Evolutionary conservation across 2,888 invertebrate genomes (phyloP).

Genomic region (Selenia dentaria): DNA sequence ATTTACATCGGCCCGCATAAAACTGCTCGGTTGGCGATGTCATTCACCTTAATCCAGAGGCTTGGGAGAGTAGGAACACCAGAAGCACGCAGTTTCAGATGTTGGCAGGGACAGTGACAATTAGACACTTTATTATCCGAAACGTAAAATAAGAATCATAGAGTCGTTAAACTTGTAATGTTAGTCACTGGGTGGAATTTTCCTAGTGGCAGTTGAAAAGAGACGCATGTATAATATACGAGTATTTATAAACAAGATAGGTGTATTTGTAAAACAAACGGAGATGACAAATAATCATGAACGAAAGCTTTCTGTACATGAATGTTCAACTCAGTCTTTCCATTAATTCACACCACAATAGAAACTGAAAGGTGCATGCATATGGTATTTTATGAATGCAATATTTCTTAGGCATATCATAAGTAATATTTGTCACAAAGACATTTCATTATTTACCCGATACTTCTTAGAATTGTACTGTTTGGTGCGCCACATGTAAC

Average conservation of each 20-base stretch:
- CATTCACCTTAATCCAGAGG: slow-evolving; percentile 40
- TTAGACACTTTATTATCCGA: slow-evolving; percentile 16
- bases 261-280: not conserved
- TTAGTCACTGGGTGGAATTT: slow-evolving; percentile 18
- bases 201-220: slow-evolving; percentile 10
- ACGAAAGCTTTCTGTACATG: not conserved
- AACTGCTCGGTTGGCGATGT: too few relatives aligned
- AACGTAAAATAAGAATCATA: slow-evolving; percentile 27
- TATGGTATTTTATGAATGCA: too few relatives aligned
- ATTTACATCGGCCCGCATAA: too few relatives aligned
- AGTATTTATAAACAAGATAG: not conserved
- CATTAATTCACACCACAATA: too few relatives aligned
- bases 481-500: too few relatives aligned
- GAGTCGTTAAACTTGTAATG: slow-evolving; percentile 34
- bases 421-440: too few relatives aligned
- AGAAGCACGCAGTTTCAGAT: slow-evolving; percentile 32
- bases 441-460: too few relatives aligned
- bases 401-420: too few relatives aligned
- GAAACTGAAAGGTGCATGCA: too few relatives aligned
- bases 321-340: too few relatives aligned
- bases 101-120: slow-evolving; percentile 38
- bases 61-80: slow-evolving; percentile 42
- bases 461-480: too few relatives aligned
- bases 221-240: not conserved
- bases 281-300: not conserved